phyloP scores from a whole-genome alignment of 2,888 invertebrate genomes.

The Campaea margaritaria region DNA sequence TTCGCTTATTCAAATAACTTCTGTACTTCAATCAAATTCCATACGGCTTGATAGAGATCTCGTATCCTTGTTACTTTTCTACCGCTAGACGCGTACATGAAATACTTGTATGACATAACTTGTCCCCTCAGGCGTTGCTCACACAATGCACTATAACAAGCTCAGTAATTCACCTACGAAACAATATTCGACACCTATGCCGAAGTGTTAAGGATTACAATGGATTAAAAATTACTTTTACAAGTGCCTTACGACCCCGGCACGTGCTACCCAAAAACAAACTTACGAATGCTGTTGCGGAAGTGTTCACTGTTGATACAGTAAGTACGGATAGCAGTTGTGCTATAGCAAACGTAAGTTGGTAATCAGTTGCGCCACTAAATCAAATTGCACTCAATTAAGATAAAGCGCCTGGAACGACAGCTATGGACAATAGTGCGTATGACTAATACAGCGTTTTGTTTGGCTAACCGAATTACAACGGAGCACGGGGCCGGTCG shows the following conservation, averaged over 20 bases:
- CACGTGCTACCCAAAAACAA: slow-evolving; percentile 55
- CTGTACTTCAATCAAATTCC: slow-evolving; percentile 68
- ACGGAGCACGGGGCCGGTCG: slow-evolving; percentile 55
- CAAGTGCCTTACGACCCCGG: slow-evolving; percentile 39
- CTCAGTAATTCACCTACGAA: slow-evolving; percentile 18
- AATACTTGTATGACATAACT: slow-evolving; percentile 75
- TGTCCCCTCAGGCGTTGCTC: slow-evolving; percentile 75
- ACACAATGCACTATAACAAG: slow-evolving; percentile 62
- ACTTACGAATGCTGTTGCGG: slow-evolving; percentile 50
- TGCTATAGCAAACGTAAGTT: slow-evolving; percentile 54
- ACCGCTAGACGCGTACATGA: slow-evolving; percentile 70
- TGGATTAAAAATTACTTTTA: slow-evolving; percentile 12
- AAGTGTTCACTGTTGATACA: slow-evolving; percentile 47
- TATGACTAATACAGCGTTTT: slow-evolving; percentile 80
- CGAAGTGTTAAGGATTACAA: slow-evolving; percentile 26
- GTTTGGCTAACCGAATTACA: slow-evolving; percentile 78
- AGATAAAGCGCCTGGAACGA: slow-evolving; percentile 79
- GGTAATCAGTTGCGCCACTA: slow-evolving; percentile 67
- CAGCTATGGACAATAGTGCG: slow-evolving; percentile 74
- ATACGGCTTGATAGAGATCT: slow-evolving; percentile 70
- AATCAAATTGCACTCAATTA: slow-evolving; percentile 84
- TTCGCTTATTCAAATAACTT: slow-evolving; percentile 48
- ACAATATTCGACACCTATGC: slow-evolving; percentile 17
- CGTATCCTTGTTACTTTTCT: slow-evolving; percentile 80
- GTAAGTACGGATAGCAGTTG: slow-evolving; percentile 40